Conservation (phyloP, 2,888 invertebrate species). For the Smittia sp. region DNA sequence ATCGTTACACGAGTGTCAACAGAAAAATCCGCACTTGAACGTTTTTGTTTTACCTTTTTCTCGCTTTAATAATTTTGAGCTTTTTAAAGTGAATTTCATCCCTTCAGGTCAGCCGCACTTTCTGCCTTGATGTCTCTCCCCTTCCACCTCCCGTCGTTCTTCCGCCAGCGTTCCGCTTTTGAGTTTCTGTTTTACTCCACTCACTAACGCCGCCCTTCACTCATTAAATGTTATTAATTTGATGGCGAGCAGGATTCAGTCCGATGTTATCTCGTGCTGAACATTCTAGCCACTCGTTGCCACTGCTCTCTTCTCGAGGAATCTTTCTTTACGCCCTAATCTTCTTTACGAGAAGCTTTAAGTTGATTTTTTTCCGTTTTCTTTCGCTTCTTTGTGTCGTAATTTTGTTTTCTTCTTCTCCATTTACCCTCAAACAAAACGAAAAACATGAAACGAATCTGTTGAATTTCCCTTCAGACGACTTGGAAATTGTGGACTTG, state of each 20-base stretch:
- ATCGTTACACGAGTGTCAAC: no score
- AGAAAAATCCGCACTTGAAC: no score
- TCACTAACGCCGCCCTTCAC: not conserved
- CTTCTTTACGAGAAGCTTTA: not conserved
- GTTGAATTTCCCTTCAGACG: slow-evolving; percentile 44
- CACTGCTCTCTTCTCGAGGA: not conserved
- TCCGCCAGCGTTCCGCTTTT: no score
- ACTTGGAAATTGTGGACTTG: slow-evolving; percentile 48
- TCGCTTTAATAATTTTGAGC: no score
- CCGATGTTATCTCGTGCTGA: not conserved
- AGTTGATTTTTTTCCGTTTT: not conserved
- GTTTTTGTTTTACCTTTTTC: no score
- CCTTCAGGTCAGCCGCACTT: no score
- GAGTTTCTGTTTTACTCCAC: no score
- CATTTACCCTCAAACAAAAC: not conserved
- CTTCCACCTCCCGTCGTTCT: not conserved
- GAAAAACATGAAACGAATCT: not conserved
- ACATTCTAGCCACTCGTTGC: not conserved
- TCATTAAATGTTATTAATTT: slow-evolving; percentile 20
- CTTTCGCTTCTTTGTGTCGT: not conserved
- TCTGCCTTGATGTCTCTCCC: not conserved
- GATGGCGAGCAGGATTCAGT: not conserved
- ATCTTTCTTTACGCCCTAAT: not conserved
- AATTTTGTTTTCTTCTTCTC: not conserved
- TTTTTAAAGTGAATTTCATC: no score